Percentiles rank a stretch among this genome's conserved stretches.
These are phyloP conservation scores for Regulus satrapa DNA, from an alignment of 2,113 vertebrate genomes.

Conservation along the genomic window DNA sequence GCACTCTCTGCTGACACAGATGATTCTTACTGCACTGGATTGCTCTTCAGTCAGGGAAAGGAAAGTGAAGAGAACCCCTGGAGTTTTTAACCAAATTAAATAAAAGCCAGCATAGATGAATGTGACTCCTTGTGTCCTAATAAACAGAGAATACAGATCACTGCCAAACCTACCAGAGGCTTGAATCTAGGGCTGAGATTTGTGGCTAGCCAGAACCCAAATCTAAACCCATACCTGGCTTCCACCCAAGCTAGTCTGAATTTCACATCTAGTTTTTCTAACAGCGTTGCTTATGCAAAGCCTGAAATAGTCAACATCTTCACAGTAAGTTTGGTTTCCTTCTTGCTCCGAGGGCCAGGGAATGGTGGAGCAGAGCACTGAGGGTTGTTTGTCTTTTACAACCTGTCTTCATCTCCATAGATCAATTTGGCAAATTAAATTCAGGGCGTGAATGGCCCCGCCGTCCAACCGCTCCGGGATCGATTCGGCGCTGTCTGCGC, in stretches of 20 bases:
- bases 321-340: neutral
- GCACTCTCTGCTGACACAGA: neutral
- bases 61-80: neutral
- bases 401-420: neutral
- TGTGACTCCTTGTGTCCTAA: neutral
- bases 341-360: neutral
- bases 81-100: neutral
- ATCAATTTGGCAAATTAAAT: slow-evolving; percentile 41
- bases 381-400: neutral
- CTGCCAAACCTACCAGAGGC: neutral
- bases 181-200: neutral
- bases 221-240: neutral
- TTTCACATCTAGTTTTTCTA: neutral
- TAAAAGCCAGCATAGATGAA: neutral
- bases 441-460: neutral
- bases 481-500: neutral
- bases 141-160: neutral
- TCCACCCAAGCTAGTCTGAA: neutral
- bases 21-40: neutral
- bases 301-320: neutral
- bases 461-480: neutral
- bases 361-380: neutral
- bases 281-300: neutral
- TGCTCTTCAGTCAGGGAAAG: neutral
- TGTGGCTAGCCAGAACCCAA: neutral